Base-by-base conservation (phyloP, 2,113 vertebrate species). In the Eptatretus burgeri region DNA sequence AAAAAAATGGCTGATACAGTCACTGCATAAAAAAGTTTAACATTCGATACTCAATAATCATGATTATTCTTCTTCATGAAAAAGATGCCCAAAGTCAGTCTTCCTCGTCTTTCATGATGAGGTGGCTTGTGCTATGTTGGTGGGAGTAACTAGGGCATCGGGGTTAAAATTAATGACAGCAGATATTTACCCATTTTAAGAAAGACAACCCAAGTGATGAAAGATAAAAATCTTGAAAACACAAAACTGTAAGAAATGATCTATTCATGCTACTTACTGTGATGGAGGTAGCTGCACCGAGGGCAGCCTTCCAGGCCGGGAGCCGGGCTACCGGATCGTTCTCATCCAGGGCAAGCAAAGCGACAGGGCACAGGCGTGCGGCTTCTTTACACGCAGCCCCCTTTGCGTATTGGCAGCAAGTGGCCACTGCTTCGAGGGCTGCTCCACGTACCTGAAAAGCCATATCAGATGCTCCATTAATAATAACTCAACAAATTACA, bases 271-370 rank as follows among this genome's bases (percentile, higher is more conserved):
- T 9, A 10, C 73, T 75, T 72, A 98, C 91, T 71, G 84, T 76
- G 68, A 93, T 20, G 11, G 76, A 80, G 27, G 80, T 75, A 49
- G 84, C 18, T 10, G 79, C 73, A 14, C 83, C 77, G 50, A 98
- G 83, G 1, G 85, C 80, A 11, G 86, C 82, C 70, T 93, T 84
- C 91, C 89, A 96, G 65, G 91, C 79, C 16, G 83, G 73, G 1
- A 82, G 82, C 68, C 93, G 78, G 62, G 89, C 91, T 10, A 80
- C 51, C 2, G 89, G 86, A 69, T 98, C 91, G 0, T 79, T 81
- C 73, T 98, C 88, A 1, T 89, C 85, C 5, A 96, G 81, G 67
- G 74, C 82, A 49, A 91, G 80, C 41, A 98, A 80, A 64, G 94
- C 81, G 17, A 81, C 73, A 0, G 83, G 77, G 70, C 84, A 88